phyloP scores from a whole-genome alignment of 2,797 vertebrate genomes.

The Sebastes iracundus region DNA sequence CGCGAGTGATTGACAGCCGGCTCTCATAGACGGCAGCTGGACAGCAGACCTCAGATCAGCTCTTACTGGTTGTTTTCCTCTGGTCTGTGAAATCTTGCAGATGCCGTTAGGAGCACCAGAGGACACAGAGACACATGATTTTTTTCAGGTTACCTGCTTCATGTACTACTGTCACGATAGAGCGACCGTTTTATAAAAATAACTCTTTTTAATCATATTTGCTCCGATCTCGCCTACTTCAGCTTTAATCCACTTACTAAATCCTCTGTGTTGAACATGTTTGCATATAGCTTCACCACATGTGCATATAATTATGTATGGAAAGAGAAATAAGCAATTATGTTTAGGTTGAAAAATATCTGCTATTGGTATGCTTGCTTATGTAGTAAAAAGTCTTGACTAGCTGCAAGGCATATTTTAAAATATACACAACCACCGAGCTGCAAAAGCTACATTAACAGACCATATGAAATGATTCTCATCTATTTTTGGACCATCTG shows the following conservation, averaged over 20 bases:
- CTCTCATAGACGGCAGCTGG: too few species aligned
- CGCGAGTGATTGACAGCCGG: too few species aligned
- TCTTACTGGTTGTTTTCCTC: too few species aligned
- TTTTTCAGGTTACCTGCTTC: too few species aligned
- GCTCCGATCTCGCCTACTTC: too few species aligned
- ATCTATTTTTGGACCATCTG: constrained; percentile 46
- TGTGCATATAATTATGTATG: background rate
- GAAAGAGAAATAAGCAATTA: background rate
- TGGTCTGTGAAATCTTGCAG: too few species aligned
- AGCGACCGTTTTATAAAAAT: too few species aligned
- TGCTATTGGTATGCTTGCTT: constrained; percentile 4
- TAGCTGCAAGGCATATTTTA: constrained; percentile 55
- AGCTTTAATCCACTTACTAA: constrained; percentile 1
- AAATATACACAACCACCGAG: constrained; percentile 48
- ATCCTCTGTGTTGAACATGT: background rate
- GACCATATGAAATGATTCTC: constrained; percentile 23
- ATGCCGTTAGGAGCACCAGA: too few species aligned
- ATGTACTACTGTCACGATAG: too few species aligned
- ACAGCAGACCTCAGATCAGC: too few species aligned
- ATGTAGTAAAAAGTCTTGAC: background rate
- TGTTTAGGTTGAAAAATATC: constrained; percentile 18
- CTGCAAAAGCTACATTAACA: constrained; percentile 37
- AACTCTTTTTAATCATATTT: too few species aligned
- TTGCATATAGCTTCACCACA: background rate
- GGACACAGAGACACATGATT: too few species aligned